Percentiles rank a stretch among this genome's conserved stretches.
Evolutionary conservation across 1,140 invertebrate species (phyloP).

Genomic region (Ditylenchus dipsaci): DNA sequence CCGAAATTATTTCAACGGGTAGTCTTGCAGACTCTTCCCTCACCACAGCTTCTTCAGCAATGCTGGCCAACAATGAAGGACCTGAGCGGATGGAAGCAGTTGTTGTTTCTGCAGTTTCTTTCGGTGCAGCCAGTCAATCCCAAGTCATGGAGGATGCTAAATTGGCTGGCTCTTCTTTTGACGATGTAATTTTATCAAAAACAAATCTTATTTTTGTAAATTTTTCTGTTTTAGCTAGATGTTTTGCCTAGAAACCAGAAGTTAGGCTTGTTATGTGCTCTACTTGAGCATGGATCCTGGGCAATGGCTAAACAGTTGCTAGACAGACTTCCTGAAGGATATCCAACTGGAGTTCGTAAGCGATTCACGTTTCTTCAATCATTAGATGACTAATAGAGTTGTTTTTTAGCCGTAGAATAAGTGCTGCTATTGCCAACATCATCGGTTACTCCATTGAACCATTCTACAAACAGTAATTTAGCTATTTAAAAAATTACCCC

Average conservation of each 20-base stretch:
- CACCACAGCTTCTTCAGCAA: constrained; percentile 60
- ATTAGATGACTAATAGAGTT: neutral
- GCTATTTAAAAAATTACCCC: constrained; percentile 7
- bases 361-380: neutral
- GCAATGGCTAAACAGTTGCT: constrained; percentile 74
- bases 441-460: constrained; percentile 80
- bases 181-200: constrained; percentile 28
- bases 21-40: constrained; percentile 4
- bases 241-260: constrained; percentile 76
- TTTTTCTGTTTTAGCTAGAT: constrained; percentile 63
- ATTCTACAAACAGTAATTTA: constrained; percentile 72
- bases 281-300: constrained; percentile 84
- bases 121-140: constrained; percentile 24
- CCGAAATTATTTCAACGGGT: constrained; percentile 71
- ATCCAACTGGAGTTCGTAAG: constrained; percentile 63
- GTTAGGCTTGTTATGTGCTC: constrained; percentile 79
- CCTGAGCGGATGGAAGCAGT: constrained; percentile 9
- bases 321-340: constrained; percentile 75
- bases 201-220: neutral
- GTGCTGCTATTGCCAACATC: constrained; percentile 72
- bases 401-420: constrained; percentile 72
- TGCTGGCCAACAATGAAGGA: constrained; percentile 22
- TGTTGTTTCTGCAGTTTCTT: constrained; percentile 22
- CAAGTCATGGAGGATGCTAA: constrained; percentile 39
- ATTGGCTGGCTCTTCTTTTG: constrained; percentile 28